Evolutionary conservation across 1,140 invertebrate genomes (phyloP).

Genomic region (Acromyrmex heyeri): DNA sequence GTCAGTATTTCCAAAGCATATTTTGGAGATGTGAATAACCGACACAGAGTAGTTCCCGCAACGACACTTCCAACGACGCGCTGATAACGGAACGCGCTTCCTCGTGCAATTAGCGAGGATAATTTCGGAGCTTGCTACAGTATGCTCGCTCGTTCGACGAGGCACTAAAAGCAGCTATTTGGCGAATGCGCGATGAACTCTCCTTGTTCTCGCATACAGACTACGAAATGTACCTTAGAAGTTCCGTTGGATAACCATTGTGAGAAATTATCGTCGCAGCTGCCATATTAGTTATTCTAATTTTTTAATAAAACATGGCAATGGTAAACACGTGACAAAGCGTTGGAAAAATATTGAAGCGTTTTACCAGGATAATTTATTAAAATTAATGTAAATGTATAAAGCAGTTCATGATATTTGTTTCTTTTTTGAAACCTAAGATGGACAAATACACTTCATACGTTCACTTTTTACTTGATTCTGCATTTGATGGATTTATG

Average conservation of each 20-base stretch:
- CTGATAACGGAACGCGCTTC: slow-evolving; percentile 40
- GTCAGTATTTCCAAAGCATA: not conserved
- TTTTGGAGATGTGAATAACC: slow-evolving; percentile 12
- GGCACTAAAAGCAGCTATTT: slow-evolving; percentile 58
- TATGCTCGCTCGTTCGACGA: slow-evolving; percentile 32
- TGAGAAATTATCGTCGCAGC: slow-evolving; percentile 22
- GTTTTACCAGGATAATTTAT: not conserved
- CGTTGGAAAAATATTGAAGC: not conserved
- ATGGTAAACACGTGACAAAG: not conserved
- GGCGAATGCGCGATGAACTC: slow-evolving; percentile 15
- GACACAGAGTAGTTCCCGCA: not conserved
- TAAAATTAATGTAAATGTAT: not conserved
- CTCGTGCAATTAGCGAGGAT: slow-evolving; percentile 50
- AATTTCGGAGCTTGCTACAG: slow-evolving; percentile 22
- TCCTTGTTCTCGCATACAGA: slow-evolving; percentile 27
- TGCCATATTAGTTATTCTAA: slow-evolving; percentile 12
- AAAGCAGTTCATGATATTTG: too few species aligned
- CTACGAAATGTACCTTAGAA: slow-evolving; percentile 43
- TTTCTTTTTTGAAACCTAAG: not conserved
- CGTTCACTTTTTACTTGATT: not conserved
- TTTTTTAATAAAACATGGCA: slow-evolving; percentile 15
- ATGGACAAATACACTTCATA: not conserved
- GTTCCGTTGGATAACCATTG: slow-evolving; percentile 12
- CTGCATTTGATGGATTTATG: not conserved
- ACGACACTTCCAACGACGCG: not conserved